Percentiles rank a stretch among this genome's conserved stretches.
Conservation (phyloP, 2,113 vertebrate species). For the Neodon shergylaensis region DNA sequence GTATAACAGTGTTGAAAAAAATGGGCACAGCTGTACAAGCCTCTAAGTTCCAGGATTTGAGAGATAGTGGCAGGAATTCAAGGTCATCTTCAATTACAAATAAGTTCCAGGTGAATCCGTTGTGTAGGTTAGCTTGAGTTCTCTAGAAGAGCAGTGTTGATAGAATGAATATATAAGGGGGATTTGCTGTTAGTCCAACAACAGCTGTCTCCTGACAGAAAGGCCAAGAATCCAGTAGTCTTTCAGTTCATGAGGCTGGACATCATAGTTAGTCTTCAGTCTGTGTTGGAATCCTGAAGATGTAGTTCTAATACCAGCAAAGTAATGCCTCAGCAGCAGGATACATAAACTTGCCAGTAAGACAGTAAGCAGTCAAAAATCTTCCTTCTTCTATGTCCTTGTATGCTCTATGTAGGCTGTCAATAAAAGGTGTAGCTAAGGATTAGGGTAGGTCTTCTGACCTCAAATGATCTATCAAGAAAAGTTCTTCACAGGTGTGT, state of each 20-base stretch:
- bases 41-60: background rate
- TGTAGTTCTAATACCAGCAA: background rate
- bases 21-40: background rate
- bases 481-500: background rate
- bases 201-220: background rate
- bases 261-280: background rate
- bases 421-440: background rate
- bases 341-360: background rate
- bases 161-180: background rate
- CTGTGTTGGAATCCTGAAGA: background rate
- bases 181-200: background rate
- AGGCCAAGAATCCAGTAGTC: background rate
- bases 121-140: background rate
- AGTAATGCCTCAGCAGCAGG: background rate
- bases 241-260: background rate
- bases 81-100: background rate
- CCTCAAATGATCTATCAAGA: background rate
- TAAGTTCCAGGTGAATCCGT: background rate
- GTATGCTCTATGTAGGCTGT: background rate
- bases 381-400: background rate
- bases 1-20: background rate
- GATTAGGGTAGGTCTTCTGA: background rate
- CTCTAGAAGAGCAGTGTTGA: background rate
- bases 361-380: background rate
- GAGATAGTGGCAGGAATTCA: background rate